phyloP scores from a whole-genome alignment of 2,797 vertebrate genomes.

The Triplophysa yarkandensis region DNA sequence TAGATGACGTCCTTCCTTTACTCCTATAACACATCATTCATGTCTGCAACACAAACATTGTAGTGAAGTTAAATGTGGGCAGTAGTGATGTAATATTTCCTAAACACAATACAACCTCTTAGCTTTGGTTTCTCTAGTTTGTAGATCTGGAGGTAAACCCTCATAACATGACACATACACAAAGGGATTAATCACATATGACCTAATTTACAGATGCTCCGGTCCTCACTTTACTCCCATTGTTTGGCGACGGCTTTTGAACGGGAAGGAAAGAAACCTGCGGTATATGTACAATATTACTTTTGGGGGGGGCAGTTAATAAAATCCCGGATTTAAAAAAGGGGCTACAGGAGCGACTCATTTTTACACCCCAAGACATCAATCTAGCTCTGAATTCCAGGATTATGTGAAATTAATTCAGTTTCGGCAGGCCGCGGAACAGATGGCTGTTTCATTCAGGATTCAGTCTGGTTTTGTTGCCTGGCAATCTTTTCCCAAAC shows the following conservation, averaged over 20 bases:
- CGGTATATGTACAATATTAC: conserved; percentile 3
- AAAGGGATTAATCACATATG: conserved; percentile 67
- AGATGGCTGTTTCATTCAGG: conserved; percentile 78
- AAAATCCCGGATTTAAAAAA: conserved; percentile 42
- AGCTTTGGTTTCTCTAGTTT: conserved; percentile 30
- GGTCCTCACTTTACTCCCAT: conserved; percentile 54
- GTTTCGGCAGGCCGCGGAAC: conserved; percentile 68
- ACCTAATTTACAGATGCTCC: conserved; percentile 70
- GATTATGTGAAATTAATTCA: conserved; percentile 76
- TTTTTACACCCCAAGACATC: conserved; percentile 50
- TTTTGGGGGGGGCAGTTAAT: conserved; percentile 29
- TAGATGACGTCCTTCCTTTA: too few relatives aligned
- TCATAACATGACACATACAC: conserved; percentile 52
- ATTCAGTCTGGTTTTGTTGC: conserved; percentile 76
- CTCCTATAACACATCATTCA: too few relatives aligned
- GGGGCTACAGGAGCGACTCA: conserved; percentile 43
- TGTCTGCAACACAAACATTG: not conserved
- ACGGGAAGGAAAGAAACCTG: conserved; percentile 16
- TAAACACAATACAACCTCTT: not conserved
- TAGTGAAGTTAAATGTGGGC: not conserved
- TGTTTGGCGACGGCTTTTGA: conserved; percentile 42
- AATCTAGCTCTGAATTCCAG: conserved; percentile 69
- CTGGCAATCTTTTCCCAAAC: conserved; percentile 72
- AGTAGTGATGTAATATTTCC: not conserved
- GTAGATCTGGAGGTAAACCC: conserved; percentile 46